These are phyloP conservation scores for Melanogrammus aeglefinus DNA, from an alignment of 2,797 vertebrate genomes.

Conservation along the genomic window DNA sequence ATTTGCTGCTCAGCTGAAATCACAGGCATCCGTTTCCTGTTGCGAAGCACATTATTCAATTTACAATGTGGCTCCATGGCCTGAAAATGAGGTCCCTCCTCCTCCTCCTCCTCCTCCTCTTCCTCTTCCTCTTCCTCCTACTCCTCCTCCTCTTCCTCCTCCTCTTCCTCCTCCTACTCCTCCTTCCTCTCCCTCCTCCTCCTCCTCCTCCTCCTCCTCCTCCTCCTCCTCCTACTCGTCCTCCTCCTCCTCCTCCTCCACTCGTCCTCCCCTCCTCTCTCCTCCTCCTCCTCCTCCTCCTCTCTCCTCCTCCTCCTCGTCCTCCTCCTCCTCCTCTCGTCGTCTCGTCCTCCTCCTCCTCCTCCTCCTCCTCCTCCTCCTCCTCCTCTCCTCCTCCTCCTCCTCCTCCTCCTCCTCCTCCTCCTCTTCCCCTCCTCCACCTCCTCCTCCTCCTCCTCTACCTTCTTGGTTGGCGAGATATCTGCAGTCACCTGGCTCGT, in stretches of 20 bases:
- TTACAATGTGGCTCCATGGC: constrained; percentile 31
- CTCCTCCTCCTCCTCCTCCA: constrained; percentile 8
- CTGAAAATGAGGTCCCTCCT: constrained; percentile 46
- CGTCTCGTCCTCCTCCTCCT: not conserved
- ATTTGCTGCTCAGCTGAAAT: constrained; percentile 36
- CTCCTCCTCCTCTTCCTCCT: not conserved
- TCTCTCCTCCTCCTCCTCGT: not conserved
- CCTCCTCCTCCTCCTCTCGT: constrained; percentile 12
- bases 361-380: not conserved
- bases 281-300: not conserved
- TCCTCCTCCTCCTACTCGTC: not conserved
- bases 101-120: not conserved
- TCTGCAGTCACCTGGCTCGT: constrained; percentile 39
- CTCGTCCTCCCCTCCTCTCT: too few relatives aligned
- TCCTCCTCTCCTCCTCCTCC: constrained; percentile 7
- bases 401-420: not conserved
- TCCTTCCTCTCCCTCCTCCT: too few relatives aligned
- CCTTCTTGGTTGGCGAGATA: constrained; percentile 23
- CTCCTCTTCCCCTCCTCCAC: not conserved
- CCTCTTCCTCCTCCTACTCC: constrained; percentile 8
- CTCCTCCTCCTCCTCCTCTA: not conserved
- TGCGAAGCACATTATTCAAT: constrained; percentile 17
- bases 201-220: not conserved
- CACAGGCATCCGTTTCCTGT: constrained; percentile 29
- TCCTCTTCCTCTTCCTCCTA: not conserved